Percentiles rank a stretch among this genome's conserved stretches.
phyloP scores from a whole-genome alignment of 2,888 invertebrate species.

The Cynaeus angustus region DNA sequence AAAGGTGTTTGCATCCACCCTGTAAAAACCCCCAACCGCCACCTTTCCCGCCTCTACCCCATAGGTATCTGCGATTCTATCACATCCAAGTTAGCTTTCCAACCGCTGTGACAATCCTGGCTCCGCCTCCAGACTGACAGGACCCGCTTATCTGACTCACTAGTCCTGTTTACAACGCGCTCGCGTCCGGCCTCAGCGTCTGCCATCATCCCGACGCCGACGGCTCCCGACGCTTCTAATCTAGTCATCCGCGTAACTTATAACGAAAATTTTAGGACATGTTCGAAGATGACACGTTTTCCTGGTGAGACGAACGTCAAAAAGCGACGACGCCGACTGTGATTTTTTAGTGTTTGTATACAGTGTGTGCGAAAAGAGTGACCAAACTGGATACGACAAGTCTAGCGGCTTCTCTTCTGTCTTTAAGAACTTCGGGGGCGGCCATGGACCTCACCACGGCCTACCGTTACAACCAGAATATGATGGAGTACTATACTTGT shows the following conservation, averaged over 20 bases:
- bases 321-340: conserved; percentile 12
- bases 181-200: conserved; percentile 63
- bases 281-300: conserved; percentile 1
- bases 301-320: not conserved
- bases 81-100: conserved; percentile 69
- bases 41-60: conserved; percentile 57
- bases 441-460: conserved; percentile 95
- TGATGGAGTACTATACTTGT: conserved; percentile 99
- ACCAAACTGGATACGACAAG: conserved; percentile 80
- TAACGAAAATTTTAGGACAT: not conserved
- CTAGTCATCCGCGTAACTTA: conserved; percentile 59
- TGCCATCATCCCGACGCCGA: conserved; percentile 62
- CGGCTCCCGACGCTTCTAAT: conserved; percentile 63
- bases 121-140: conserved; percentile 67
- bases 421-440: conserved; percentile 78
- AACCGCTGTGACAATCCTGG: conserved; percentile 71
- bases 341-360: conserved; percentile 39
- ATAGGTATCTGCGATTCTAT: conserved; percentile 62
- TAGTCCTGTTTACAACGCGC: conserved; percentile 69
- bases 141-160: conserved; percentile 69
- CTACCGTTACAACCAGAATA: conserved; percentile 96
- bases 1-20: conserved; percentile 29
- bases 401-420: conserved; percentile 80
- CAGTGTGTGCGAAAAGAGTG: conserved; percentile 52
- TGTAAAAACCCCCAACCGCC: conserved; percentile 14